These are phyloP conservation scores for Amblyopsis hoosieri DNA, from an alignment of 2,797 vertebrate species.

Conservation along the genomic window DNA sequence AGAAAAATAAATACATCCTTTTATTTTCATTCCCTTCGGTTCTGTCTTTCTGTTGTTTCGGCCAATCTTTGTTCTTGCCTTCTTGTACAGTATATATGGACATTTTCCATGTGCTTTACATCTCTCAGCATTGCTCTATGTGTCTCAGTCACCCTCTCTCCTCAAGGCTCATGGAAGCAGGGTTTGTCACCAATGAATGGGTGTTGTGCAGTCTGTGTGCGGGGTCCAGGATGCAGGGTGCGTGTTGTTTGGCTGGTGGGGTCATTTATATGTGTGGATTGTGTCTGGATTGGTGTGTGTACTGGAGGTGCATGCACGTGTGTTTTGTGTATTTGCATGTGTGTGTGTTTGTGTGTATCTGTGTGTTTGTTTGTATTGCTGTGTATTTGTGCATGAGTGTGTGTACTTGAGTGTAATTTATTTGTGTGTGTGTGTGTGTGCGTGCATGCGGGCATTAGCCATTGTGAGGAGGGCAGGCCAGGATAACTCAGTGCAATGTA, in stretches of 20 bases:
- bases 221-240: constrained; percentile 8
- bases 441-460: constrained; percentile 15
- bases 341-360: background rate
- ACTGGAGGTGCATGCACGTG: background rate
- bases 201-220: constrained; percentile 69
- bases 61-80: constrained; percentile 1
- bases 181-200: constrained; percentile 82
- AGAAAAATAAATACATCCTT: constrained; percentile 86
- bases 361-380: background rate
- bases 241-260: background rate
- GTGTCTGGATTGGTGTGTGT: background rate
- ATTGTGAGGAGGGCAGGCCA: constrained; percentile 57
- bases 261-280: background rate
- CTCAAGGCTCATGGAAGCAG: constrained; percentile 69
- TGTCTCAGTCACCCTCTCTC: constrained; percentile 44
- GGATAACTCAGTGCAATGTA: constrained; percentile 81
- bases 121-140: constrained; percentile 13
- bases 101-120: constrained; percentile 26
- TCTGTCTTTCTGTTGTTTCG: constrained; percentile 22
- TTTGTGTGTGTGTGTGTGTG: constrained; percentile 5
- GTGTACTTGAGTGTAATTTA: background rate
- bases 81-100: constrained; percentile 10
- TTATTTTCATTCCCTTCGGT: constrained; percentile 79
- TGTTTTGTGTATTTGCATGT: background rate
- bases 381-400: background rate